Base-by-base conservation (phyloP, 1,140 invertebrate species). In the Drosophila pandora region DNA sequence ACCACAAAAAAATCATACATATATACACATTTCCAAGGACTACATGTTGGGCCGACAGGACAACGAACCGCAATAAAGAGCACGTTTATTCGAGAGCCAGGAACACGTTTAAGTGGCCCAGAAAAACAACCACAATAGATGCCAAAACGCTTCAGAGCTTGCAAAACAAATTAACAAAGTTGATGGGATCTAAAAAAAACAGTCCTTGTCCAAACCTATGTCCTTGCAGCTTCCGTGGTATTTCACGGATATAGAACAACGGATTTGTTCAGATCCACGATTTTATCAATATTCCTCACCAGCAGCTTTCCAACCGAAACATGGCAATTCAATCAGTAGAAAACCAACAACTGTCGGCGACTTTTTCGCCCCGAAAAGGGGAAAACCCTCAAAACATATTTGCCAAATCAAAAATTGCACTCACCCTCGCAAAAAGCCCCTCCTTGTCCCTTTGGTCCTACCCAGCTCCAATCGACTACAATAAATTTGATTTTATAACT, bases 351-450 rank as follows among this genome's bases (percentile, higher is more conserved):
- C 70, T 64, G 47, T 34, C 6, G 25, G 3, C 25, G 25, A 1
- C 3, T 28, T 28, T 28, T 28, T 28, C 3, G 25, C 34, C 2
- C 3, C 30, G 13, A 21, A 21, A 13, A 34, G 28, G n/a, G 2
- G 9, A 7, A 49, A 34, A 30, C 37, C 57, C 37, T 57, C 56
- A 67, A 74, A 78, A 73, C 54, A 62, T 73, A 85, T 87, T 80
- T 81, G 60, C 61, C 69, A 78, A 85, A 87, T 87, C 81, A 75
- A 85, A 87, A 87, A 87, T 52, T 87, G 69, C 81, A 87, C 48
- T 85, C 48, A 52, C 49, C 25, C 22, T 21, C 37, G n/a, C 39
- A 25, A 9, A n/a, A 30, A 32, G 5, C n/a, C 53, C 3, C 30
- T 9, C n/a, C 8, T 10, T 9, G n/a, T 21, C 21, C 23, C 21